phyloP scores from a whole-genome alignment of 2,888 invertebrate genomes.

The Agrochola lota region DNA sequence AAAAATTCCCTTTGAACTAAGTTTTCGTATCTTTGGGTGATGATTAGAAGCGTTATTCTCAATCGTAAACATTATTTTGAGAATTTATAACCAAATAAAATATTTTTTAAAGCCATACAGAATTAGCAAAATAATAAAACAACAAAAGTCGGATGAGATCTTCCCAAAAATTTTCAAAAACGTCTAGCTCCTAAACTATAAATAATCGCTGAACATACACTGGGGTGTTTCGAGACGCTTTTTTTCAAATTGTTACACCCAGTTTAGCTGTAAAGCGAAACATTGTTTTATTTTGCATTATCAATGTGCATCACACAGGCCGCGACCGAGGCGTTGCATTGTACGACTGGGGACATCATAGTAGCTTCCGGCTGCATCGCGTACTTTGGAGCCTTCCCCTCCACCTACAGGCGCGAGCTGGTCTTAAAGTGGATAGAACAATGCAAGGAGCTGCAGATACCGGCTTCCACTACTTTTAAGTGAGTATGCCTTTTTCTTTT shows the following conservation, averaged over 20 bases:
- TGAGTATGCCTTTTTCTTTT: conserved; percentile 83
- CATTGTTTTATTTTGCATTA: not conserved
- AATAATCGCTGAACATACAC: not conserved
- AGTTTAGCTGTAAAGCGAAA: too few species aligned
- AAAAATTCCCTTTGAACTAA: too few species aligned
- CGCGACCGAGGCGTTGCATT: conserved; percentile 92
- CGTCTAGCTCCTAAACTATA: not conserved
- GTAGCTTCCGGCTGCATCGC: conserved; percentile 97
- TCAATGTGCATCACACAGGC: conserved; percentile 78
- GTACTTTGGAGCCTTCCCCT: conserved; percentile 97
- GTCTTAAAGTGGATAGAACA: conserved; percentile 92
- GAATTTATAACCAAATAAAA: too few species aligned
- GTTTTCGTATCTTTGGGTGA: too few species aligned
- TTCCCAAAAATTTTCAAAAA: too few species aligned
- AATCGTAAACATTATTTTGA: too few species aligned
- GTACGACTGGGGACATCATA: conserved; percentile 96
- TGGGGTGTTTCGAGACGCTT: too few species aligned
- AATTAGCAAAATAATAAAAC: too few species aligned
- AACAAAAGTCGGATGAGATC: too few species aligned
- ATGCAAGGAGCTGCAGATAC: conserved; percentile 92
- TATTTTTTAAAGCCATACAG: too few species aligned
- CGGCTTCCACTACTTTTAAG: conserved; percentile 92
- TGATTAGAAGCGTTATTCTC: too few species aligned
- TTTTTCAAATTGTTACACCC: too few species aligned
- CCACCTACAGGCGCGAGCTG: conserved; percentile 92